These are phyloP conservation scores for Cyprinodon tularosa DNA, from an alignment of 2,113 vertebrate genomes.

Conservation along the genomic window DNA sequence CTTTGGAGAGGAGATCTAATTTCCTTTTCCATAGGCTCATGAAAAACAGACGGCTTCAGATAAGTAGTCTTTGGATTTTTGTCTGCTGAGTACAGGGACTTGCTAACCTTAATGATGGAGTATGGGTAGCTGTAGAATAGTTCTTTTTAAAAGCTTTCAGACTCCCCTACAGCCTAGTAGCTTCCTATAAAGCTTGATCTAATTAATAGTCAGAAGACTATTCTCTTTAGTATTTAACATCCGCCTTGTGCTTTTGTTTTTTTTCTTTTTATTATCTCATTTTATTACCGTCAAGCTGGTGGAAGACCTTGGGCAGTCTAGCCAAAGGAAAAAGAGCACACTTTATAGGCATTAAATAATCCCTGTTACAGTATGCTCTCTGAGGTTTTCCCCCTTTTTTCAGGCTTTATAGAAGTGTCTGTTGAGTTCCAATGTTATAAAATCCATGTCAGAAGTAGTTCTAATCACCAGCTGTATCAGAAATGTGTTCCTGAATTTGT, in stretches of 20 bases:
- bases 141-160: constrained; percentile 42
- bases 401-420: no score
- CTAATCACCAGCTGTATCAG: not conserved
- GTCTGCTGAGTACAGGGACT: constrained; percentile 65
- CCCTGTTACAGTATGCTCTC: not conserved
- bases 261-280: constrained; percentile 58
- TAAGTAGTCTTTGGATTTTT: constrained; percentile 71
- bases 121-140: constrained; percentile 41
- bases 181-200: constrained; percentile 37
- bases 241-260: constrained; percentile 26
- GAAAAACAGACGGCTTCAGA: constrained; percentile 76
- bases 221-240: constrained; percentile 31
- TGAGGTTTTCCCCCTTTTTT: not conserved
- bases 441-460: not conserved
- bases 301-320: constrained; percentile 16
- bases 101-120: constrained; percentile 40
- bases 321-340: not conserved
- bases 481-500: not conserved
- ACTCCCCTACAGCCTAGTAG: constrained; percentile 38
- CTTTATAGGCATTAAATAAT: not conserved
- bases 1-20: constrained; percentile 66
- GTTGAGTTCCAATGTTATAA: not conserved
- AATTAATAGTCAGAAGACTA: constrained; percentile 48
- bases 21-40: constrained; percentile 77
- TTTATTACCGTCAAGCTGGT: constrained; percentile 34